phyloP scores from a whole-genome alignment of 2,113 vertebrate genomes.

The Clinocottus analis region DNA sequence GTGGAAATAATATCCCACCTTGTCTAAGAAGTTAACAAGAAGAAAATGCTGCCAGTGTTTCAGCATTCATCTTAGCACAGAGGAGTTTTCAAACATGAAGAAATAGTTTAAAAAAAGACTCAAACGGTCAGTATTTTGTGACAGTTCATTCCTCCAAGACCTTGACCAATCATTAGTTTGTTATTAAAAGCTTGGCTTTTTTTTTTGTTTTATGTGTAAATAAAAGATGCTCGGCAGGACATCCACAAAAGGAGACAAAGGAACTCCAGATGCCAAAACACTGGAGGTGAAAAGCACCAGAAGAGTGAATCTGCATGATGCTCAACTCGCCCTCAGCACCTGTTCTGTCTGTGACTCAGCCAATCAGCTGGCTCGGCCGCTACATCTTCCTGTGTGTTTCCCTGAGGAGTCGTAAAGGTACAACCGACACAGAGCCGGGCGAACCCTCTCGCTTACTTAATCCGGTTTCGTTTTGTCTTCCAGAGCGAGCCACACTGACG shows the following conservation, averaged over 20 bases:
- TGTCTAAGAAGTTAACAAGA: slow-evolving; percentile 17
- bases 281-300: slow-evolving; percentile 39
- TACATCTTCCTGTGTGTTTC: slow-evolving; percentile 10
- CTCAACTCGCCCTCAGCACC: slow-evolving; percentile 48
- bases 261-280: slow-evolving; percentile 56
- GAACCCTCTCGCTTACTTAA: slow-evolving; percentile 42
- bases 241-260: neutral
- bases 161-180: slow-evolving; percentile 27
- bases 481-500: slow-evolving; percentile 24
- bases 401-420: slow-evolving; percentile 22
- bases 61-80: slow-evolving; percentile 12
- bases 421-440: neutral
- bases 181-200: slow-evolving; percentile 43
- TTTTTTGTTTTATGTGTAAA: no score
- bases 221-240: slow-evolving; percentile 10
- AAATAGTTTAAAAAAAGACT: no score
- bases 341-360: slow-evolving; percentile 51
- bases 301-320: slow-evolving; percentile 56
- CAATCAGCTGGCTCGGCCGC: slow-evolving; percentile 30
- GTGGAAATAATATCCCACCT: neutral
- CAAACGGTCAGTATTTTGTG: neutral
- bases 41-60: slow-evolving; percentile 33
- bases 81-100: no score
- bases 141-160: neutral
- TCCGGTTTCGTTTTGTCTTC: slow-evolving; percentile 47